phyloP scores from a whole-genome alignment of 2,113 vertebrate species.

The Periophthalmus modestus region DNA sequence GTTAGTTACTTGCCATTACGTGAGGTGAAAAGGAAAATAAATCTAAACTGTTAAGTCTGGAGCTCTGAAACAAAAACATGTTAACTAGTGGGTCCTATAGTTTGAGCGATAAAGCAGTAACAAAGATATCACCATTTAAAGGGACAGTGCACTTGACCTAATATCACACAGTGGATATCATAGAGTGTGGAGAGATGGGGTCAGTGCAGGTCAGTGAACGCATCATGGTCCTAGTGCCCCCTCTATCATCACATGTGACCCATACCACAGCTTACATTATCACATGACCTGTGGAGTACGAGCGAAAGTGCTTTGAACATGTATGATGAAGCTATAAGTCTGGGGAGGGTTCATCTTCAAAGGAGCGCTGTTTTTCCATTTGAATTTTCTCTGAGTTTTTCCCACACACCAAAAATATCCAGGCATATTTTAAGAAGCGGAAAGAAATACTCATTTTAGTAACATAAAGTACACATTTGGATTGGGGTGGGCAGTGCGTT shows the following conservation, averaged over 20 bases:
- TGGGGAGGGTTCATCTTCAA: not conserved
- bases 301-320: not conserved
- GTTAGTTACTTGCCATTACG: too few relatives aligned
- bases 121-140: not conserved
- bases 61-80: too few relatives aligned
- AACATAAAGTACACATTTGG: not conserved
- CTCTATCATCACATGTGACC: not conserved
- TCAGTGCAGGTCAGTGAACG: conserved; percentile 7
- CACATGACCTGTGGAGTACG: not conserved
- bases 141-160: not conserved
- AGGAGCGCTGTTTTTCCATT: not conserved
- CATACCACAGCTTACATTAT: not conserved
- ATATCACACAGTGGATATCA: not conserved
- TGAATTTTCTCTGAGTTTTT: conserved; percentile 17
- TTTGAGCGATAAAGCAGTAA: too few relatives aligned
- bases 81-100: too few relatives aligned
- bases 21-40: too few relatives aligned
- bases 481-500: not conserved
- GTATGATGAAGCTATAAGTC: not conserved
- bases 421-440: conserved; percentile 28
- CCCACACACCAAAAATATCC: conserved; percentile 17
- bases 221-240: not conserved
- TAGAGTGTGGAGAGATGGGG: not conserved
- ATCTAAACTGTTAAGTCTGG: too few relatives aligned
- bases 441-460: not conserved